Evolutionary conservation across 1,140 invertebrate species (phyloP).

Genomic region (Scaptomyza hsui): DNA sequence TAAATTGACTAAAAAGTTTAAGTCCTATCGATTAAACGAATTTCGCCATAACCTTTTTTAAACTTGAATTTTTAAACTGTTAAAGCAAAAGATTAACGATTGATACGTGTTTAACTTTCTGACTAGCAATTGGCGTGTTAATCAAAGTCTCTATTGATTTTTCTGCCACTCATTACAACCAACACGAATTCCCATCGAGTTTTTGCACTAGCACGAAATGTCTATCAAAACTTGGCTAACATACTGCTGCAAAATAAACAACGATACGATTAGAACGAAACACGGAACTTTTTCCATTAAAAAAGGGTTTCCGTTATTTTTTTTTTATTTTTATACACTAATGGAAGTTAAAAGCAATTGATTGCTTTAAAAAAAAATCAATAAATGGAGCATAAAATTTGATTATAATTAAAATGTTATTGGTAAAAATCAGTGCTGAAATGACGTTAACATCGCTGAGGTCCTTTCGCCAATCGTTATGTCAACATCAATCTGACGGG

Average conservation of each 20-base stretch:
- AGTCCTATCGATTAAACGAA: background rate
- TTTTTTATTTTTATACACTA: slow-evolving; percentile 10
- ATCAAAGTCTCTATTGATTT: slow-evolving; percentile 67
- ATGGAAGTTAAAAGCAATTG: slow-evolving; percentile 42
- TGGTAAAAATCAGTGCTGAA: slow-evolving; percentile 1
- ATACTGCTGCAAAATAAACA: slow-evolving; percentile 19
- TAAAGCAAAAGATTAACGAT: slow-evolving; percentile 6
- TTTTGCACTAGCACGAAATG: slow-evolving; percentile 58
- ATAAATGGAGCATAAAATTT: slow-evolving; percentile 20
- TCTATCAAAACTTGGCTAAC: slow-evolving; percentile 44
- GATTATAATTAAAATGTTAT: slow-evolving; percentile 49
- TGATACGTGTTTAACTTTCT: slow-evolving; percentile 13
- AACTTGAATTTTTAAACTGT: slow-evolving; percentile 12
- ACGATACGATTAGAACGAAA: slow-evolving; percentile 42
- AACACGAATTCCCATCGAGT: slow-evolving; percentile 50
- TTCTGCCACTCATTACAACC: slow-evolving; percentile 62
- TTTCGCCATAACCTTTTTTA: background rate
- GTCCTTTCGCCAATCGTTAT: slow-evolving; percentile 4
- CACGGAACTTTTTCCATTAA: slow-evolving; percentile 59
- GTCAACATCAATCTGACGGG: slow-evolving; percentile 23
- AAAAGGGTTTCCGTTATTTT: background rate
- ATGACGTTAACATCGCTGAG: slow-evolving; percentile 12
- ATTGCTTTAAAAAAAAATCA: slow-evolving; percentile 13
- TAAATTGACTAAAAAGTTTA: no score
- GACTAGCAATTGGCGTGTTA: slow-evolving; percentile 54